Conservation (phyloP, 2,113 vertebrate species). For the Gobiocypris rarus region DNA sequence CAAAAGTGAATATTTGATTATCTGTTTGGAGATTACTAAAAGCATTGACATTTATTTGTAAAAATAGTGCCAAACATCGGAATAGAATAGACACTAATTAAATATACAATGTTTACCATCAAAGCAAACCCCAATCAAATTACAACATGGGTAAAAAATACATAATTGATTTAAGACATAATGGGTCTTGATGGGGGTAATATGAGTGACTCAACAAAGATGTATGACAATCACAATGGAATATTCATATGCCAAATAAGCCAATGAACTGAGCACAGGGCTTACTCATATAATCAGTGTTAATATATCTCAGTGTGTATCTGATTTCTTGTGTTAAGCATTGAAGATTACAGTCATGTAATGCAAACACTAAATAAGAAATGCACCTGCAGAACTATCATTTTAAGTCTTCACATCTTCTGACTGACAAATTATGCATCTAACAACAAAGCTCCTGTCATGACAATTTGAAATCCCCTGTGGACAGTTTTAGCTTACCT, state of each 20-base stretch:
- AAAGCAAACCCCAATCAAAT: not conserved
- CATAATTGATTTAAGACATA: too few species aligned
- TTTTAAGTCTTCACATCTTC: not conserved
- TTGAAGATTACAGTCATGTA: not conserved
- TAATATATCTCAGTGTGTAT: not conserved
- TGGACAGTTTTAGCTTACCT: conserved; percentile 42
- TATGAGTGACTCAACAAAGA: not conserved
- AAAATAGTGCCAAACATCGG: too few species aligned
- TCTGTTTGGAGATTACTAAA: too few species aligned
- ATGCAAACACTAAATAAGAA: conserved; percentile 7
- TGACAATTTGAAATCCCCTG: conserved; percentile 43
- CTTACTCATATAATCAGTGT: not conserved
- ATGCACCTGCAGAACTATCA: not conserved
- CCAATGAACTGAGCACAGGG: not conserved
- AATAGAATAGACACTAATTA: not conserved
- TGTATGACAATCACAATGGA: not conserved
- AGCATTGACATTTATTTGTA: too few species aligned
- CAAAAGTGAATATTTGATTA: too few species aligned
- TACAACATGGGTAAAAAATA: too few species aligned
- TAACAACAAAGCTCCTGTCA: conserved; percentile 40
- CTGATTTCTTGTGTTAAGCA: not conserved
- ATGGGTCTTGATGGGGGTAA: not conserved
- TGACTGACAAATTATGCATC: not conserved
- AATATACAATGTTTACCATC: not conserved
- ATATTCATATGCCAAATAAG: not conserved